phyloP scores from a whole-genome alignment of 2,113 vertebrate species.

The Phoxinus phoxinus region DNA sequence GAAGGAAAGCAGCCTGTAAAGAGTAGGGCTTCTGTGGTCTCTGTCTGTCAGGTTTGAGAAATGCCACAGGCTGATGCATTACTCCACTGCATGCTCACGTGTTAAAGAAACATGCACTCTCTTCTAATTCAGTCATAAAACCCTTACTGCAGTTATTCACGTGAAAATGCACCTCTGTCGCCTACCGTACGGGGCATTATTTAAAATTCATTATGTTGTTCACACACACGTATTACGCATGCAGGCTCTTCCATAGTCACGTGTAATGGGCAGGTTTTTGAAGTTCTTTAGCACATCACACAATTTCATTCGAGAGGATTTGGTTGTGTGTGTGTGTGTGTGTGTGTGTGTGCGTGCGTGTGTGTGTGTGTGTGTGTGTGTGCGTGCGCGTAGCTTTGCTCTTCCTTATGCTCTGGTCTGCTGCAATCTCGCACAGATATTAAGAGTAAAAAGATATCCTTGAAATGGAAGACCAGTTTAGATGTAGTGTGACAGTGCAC shows the following conservation, averaged over 20 bases:
- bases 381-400: slow-evolving; percentile 43
- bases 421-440: slow-evolving; percentile 34
- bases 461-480: slow-evolving; percentile 29
- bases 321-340: no score
- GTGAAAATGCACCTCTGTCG: not conserved
- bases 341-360: slow-evolving; percentile 52
- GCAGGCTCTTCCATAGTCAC: slow-evolving; percentile 14
- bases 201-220: slow-evolving; percentile 13
- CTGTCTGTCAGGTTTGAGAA: slow-evolving; percentile 17
- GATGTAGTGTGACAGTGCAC: slow-evolving; percentile 7
- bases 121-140: slow-evolving; percentile 65
- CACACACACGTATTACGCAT: not conserved
- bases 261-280: slow-evolving; percentile 41
- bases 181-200: not conserved
- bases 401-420: slow-evolving; percentile 25
- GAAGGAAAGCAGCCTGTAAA: slow-evolving; percentile 32
- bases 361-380: slow-evolving; percentile 58
- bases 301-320: slow-evolving; percentile 68
- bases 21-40: slow-evolving; percentile 30
- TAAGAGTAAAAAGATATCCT: slow-evolving; percentile 25
- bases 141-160: slow-evolving; percentile 61
- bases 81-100: slow-evolving; percentile 13
- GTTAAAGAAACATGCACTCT: slow-evolving; percentile 53
- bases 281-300: slow-evolving; percentile 59
- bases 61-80: slow-evolving; percentile 4